These are phyloP conservation scores for Melipona beecheii DNA, from an alignment of 2,888 invertebrate genomes.

Conservation along the genomic window DNA sequence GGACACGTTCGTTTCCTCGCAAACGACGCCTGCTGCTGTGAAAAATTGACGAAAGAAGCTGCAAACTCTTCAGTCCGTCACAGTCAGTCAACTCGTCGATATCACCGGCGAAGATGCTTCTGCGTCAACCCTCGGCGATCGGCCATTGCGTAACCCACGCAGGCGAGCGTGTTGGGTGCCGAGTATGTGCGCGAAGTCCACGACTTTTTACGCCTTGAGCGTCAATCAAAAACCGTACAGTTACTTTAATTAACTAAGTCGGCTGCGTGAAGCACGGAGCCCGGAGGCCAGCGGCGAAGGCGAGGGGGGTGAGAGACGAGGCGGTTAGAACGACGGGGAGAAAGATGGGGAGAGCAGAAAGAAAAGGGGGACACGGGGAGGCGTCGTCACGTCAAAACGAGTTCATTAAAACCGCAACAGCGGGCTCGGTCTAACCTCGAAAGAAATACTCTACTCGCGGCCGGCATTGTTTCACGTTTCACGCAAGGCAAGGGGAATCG, in stretches of 20 bases:
- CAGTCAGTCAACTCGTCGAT: not conserved
- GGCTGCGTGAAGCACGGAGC: slow-evolving; percentile 42
- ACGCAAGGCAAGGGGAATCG: slow-evolving; percentile 34
- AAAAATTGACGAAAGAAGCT: not conserved
- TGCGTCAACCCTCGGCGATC: slow-evolving; percentile 43
- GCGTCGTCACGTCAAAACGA: slow-evolving; percentile 78
- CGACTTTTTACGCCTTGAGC: slow-evolving; percentile 71
- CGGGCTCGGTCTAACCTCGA: slow-evolving; percentile 57
- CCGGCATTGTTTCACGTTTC: slow-evolving; percentile 72
- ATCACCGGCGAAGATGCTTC: slow-evolving; percentile 8
- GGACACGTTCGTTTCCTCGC: too few relatives aligned
- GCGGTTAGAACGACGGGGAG: slow-evolving; percentile 1
- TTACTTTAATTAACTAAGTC: slow-evolving; percentile 80
- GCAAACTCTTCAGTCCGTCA: not conserved
- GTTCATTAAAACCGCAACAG: slow-evolving; percentile 79
- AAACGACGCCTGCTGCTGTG: not conserved
- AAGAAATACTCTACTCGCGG: slow-evolving; percentile 60
- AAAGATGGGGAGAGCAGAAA: not conserved
- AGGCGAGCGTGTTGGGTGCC: slow-evolving; percentile 43
- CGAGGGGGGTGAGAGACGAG: slow-evolving; percentile 1
- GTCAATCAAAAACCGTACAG: slow-evolving; percentile 79
- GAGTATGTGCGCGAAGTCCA: slow-evolving; percentile 52
- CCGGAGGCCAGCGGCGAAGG: slow-evolving; percentile 13
- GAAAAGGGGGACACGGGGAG: not conserved
- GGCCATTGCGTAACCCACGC: slow-evolving; percentile 67